phyloP scores from a whole-genome alignment of 1,140 invertebrate species.

The Plodia interpunctella region DNA sequence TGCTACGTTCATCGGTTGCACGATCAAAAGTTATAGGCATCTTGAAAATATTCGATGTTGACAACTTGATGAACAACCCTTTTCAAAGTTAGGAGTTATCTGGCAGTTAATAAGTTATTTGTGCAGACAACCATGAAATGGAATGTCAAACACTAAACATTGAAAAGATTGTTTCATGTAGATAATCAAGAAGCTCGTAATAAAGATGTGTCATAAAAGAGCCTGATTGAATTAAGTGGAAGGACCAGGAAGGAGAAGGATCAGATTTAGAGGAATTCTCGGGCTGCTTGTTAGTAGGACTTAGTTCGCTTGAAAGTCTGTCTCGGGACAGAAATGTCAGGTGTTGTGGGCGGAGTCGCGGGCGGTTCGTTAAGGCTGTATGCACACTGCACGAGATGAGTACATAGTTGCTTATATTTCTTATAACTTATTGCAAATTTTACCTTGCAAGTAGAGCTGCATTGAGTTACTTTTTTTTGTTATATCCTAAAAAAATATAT shows the following conservation, averaged over 20 bases:
- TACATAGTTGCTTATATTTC: too few species aligned
- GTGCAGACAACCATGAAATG: neutral
- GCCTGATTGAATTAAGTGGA: neutral
- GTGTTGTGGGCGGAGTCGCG: constrained; percentile 13
- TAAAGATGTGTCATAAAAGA: neutral
- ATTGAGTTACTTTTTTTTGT: too few species aligned
- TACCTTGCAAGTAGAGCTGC: too few species aligned
- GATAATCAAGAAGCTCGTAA: neutral
- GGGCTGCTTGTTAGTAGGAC: neutral
- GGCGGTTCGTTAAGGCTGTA: neutral
- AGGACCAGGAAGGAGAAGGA: neutral
- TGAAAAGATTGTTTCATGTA: constrained; percentile 2
- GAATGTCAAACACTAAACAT: neutral
- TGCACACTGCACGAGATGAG: neutral
- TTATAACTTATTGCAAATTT: too few species aligned
- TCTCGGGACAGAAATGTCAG: constrained; percentile 1
- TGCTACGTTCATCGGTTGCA: too few species aligned
- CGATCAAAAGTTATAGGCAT: too few species aligned
- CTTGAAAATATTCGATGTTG: neutral
- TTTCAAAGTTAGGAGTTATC: neutral
- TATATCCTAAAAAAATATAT: too few species aligned
- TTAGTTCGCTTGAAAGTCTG: neutral
- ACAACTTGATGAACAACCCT: constrained; percentile 3
- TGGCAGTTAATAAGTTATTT: neutral
- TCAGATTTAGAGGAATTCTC: neutral